Conservation (phyloP, 2,113 vertebrate genomes). For the Chamaea fasciata region DNA sequence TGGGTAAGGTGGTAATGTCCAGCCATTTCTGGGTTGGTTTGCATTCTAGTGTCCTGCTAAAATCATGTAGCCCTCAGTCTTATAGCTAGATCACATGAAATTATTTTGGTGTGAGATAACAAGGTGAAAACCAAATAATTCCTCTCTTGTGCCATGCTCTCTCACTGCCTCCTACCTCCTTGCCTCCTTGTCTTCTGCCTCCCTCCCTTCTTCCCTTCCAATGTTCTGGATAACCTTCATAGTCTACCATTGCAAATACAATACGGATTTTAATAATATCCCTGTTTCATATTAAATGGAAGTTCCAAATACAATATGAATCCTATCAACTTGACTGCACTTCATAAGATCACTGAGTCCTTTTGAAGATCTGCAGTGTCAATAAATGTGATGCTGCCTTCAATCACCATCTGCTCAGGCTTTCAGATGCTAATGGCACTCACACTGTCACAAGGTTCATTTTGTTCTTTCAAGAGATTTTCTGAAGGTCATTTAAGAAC, state of each 20-base stretch:
- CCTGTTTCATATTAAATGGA: neutral
- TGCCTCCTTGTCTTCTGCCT: neutral
- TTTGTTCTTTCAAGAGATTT: neutral
- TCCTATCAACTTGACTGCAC: neutral
- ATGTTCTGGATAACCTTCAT: neutral
- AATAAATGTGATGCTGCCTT: neutral
- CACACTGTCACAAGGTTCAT: neutral
- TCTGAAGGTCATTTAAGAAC: neutral
- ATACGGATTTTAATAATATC: neutral
- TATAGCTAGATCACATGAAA: neutral
- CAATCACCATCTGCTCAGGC: neutral
- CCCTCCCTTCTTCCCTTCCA: neutral
- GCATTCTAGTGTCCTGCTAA: neutral
- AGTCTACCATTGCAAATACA: neutral
- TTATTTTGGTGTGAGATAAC: neutral
- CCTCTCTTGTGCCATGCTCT: neutral
- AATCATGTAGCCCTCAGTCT: neutral
- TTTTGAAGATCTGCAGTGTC: neutral
- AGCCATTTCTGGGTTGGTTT: neutral
- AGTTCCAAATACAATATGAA: neutral
- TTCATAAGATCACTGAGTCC: neutral
- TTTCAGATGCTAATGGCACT: neutral
- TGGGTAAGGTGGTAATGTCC: neutral
- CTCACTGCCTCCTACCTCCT: neutral
- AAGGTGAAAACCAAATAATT: neutral